These are phyloP conservation scores for Paramacrobiotus metropolitanus DNA, from an alignment of 1,140 invertebrate genomes.

Conservation along the genomic window DNA sequence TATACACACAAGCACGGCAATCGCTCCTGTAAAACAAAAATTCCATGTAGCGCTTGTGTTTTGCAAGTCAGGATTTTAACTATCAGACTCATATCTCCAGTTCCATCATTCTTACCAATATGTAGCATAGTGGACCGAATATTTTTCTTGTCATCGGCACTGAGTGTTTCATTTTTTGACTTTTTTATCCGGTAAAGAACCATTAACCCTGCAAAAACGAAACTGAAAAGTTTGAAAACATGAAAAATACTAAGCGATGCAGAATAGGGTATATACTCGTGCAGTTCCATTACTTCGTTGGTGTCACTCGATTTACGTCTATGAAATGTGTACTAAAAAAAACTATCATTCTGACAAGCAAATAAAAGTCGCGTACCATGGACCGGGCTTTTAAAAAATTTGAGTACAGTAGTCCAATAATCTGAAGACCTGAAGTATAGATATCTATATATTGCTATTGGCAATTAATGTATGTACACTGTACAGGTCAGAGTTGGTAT, in stretches of 20 bases:
- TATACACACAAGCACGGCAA: not conserved
- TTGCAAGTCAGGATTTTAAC: not conserved
- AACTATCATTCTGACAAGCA: too few species aligned
- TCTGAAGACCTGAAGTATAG: too few species aligned
- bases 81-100: not conserved
- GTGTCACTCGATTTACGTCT: too few species aligned
- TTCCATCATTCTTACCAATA: conserved; percentile 5
- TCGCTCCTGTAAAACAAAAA: not conserved
- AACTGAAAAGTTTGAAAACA: conserved; percentile 5
- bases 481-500: too few species aligned
- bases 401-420: too few species aligned
- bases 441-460: too few species aligned
- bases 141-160: not conserved
- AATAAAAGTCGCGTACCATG: too few species aligned
- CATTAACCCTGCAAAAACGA: not conserved
- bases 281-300: too few species aligned
- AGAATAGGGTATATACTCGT: too few species aligned
- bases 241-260: conserved; percentile 4
- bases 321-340: too few species aligned
- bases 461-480: too few species aligned
- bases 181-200: not conserved
- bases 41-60: not conserved
- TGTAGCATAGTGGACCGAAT: not conserved
- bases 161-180: not conserved
- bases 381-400: too few species aligned